phyloP scores from a whole-genome alignment of 2,797 vertebrate species.

The Decapterus maruadsi region DNA sequence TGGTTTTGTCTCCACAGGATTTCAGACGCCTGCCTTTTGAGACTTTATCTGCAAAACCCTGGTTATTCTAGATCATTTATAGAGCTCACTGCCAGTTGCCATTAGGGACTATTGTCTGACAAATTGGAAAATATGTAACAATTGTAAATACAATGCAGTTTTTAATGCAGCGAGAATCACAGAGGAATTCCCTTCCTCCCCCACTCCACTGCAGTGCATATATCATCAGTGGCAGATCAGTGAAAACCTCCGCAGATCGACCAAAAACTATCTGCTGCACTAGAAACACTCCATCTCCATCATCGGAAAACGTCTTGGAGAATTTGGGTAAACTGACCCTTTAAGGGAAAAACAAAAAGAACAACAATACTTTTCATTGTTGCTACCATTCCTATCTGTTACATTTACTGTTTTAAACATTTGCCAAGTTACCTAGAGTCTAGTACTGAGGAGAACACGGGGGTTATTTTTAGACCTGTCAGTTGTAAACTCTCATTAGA shows the following conservation, averaged over 20 bases:
- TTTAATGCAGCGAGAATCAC: neutral
- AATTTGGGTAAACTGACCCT: constrained; percentile 5
- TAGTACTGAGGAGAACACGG: neutral
- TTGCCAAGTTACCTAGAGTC: neutral
- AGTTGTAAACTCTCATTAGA: neutral
- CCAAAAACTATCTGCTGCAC: neutral
- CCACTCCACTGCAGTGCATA: neutral
- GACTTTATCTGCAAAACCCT: neutral
- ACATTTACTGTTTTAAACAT: neutral
- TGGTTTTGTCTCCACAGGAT: constrained; percentile 11
- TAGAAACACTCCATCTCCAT: neutral
- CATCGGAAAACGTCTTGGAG: neutral
- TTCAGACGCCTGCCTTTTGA: neutral
- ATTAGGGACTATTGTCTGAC: neutral
- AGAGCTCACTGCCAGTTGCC: neutral
- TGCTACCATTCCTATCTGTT: constrained; percentile 1
- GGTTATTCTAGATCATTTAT: neutral
- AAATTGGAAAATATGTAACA: neutral
- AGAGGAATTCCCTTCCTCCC: neutral
- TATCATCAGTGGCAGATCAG: neutral
- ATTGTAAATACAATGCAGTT: neutral
- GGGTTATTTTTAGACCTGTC: constrained; percentile 6
- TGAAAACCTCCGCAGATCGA: neutral
- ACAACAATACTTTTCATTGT: neutral
- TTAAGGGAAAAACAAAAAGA: neutral